Conservation (phyloP, 2,113 vertebrate genomes). For the Ellobius talpinus region DNA sequence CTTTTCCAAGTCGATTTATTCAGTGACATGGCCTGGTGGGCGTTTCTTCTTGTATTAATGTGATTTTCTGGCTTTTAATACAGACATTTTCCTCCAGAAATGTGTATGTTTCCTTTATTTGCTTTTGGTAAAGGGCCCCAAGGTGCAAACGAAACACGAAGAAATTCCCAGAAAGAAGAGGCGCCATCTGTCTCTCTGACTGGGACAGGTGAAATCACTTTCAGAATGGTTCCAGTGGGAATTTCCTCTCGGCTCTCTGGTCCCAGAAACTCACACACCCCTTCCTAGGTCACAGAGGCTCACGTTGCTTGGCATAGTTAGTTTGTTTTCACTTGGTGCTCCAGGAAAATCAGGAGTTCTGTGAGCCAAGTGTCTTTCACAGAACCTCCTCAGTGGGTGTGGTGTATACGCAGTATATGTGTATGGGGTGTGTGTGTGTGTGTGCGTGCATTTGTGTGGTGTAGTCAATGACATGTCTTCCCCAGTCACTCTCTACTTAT, state of each 20-base stretch:
- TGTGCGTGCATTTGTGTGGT: too few relatives aligned
- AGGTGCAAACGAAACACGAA: neutral
- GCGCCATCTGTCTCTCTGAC: rapidly evolving
- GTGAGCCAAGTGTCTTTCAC: neutral
- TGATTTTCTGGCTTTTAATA: conserved; percentile 87
- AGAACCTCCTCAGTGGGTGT: neutral
- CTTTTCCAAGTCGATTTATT: conserved; percentile 84
- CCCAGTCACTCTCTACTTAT: neutral
- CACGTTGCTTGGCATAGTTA: neutral
- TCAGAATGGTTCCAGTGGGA: neutral
- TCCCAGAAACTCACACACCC: too few relatives aligned
- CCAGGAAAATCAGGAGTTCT: neutral
- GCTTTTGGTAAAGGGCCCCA: conserved; percentile 50
- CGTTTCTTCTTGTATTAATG: conserved; percentile 83
- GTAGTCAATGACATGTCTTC: neutral
- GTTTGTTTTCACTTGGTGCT: neutral
- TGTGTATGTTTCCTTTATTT: conserved; percentile 75
- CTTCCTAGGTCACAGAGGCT: neutral
- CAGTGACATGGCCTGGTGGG: conserved; percentile 80
- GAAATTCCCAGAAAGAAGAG: neutral
- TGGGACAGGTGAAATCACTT: neutral
- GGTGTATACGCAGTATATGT: neutral
- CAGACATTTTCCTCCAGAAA: conserved; percentile 86
- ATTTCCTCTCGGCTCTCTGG: neutral
- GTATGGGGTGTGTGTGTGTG: neutral